A percentile compares a stretch with the other conserved stretches of the same genome.
These are phyloP conservation scores for Alentia gelatinosa DNA, from an alignment of 2,888 invertebrate species.

Conservation along the genomic window DNA sequence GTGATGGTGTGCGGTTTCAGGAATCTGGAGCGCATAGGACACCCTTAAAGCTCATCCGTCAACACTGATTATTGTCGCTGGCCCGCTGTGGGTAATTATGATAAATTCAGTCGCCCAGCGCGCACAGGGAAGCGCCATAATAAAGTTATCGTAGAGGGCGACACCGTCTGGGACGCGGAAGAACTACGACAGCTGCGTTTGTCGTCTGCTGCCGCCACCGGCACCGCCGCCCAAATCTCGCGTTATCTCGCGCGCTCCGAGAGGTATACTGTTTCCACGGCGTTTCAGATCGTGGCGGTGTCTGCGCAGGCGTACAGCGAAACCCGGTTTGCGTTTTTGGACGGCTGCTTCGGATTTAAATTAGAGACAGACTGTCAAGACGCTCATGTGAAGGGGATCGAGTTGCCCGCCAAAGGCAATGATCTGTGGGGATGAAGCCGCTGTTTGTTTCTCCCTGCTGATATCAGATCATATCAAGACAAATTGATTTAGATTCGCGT, in stretches of 20 bases:
- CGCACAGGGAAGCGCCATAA: not conserved
- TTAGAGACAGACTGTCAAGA: constrained; percentile 18
- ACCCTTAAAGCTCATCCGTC: not conserved
- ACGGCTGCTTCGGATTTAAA: not conserved
- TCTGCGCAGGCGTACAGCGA: not conserved
- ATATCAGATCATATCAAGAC: constrained; percentile 53
- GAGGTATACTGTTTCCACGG: constrained; percentile 15
- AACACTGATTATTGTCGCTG: not conserved
- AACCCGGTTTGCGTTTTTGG: not conserved
- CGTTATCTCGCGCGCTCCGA: not conserved
- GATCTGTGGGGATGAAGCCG: not conserved
- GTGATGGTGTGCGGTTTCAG: not conserved
- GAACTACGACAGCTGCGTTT: constrained; percentile 36
- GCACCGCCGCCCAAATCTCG: not conserved
- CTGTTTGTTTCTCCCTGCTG: constrained; percentile 34
- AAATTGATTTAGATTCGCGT: constrained; percentile 44
- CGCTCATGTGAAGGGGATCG: not conserved
- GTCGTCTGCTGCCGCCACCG: constrained; percentile 39
- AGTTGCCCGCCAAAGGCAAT: not conserved
- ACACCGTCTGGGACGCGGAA: constrained; percentile 29
- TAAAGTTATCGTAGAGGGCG: constrained; percentile 38
- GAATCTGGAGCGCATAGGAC: not conserved
- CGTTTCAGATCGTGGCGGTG: not conserved
- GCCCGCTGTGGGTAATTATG: not conserved
- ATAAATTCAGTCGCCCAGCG: not conserved